phyloP scores from a whole-genome alignment of 2,113 vertebrate species.

The Mesoclemmys tuberculata region DNA sequence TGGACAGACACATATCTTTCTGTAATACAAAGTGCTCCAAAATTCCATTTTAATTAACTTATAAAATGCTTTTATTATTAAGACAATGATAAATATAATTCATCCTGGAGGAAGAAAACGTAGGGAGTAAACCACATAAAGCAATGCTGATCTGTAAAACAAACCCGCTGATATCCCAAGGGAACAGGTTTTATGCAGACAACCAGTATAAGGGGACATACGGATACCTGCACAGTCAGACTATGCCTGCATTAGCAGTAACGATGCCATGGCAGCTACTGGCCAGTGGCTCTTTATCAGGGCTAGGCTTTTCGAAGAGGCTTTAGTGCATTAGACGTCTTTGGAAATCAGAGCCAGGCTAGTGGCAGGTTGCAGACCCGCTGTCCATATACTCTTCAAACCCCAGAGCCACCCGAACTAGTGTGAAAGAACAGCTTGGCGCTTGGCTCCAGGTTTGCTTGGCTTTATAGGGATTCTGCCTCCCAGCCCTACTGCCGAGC shows the following conservation, averaged over 20 bases:
- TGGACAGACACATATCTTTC: not conserved
- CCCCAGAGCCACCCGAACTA: not conserved
- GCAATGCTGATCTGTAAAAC: not conserved
- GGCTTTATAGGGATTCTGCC: fast-evolving
- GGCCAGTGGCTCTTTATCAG: fast-evolving
- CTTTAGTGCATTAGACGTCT: not conserved
- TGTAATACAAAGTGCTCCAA: not conserved
- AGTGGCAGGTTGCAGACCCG: not conserved
- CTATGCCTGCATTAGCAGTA: not conserved
- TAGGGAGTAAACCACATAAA: not conserved
- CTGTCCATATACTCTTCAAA: fast-evolving
- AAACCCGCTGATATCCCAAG: fast-evolving
- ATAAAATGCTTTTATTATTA: not conserved
- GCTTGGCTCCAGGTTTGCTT: not conserved
- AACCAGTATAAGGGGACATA: fast-evolving
- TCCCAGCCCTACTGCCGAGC: fast-evolving
- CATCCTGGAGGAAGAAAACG: fast-evolving
- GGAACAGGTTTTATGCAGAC: not conserved
- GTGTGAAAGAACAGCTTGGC: not conserved
- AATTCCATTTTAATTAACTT: not conserved
- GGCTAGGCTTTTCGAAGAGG: fast-evolving
- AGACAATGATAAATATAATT: not conserved
- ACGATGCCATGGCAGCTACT: not conserved
- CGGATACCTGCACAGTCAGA: not conserved
- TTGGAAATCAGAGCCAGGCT: fast-evolving